Base-by-base conservation (phyloP, 2,888 invertebrate species). In the Agonopterix arenella region DNA sequence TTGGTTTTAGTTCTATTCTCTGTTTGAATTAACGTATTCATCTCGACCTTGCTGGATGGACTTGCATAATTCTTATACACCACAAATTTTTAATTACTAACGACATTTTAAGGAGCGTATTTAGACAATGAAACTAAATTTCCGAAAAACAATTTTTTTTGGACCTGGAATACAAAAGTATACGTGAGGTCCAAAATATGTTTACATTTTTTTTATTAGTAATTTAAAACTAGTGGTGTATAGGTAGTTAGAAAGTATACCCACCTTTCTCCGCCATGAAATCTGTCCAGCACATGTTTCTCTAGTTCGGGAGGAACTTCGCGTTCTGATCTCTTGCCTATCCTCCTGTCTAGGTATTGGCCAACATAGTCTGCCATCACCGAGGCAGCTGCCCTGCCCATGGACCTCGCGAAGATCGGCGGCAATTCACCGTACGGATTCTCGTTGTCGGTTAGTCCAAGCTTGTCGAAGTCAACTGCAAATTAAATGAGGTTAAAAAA, bases 401-500 rank as follows among this genome's bases (percentile, higher is more conserved):
- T 93, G 4, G 94, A 94, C 55, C 95, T 85, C 1, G 93, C 93
- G 59, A 96, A 90, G 4, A 95, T 85, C 0, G 95, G 93, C 0
- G 96, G 95, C 50, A 96, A 77, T 44, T 93, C 93, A 11, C 96
- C 96, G 67, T 95, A 93, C 0, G 96, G 96, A 81, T 96, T 96
- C 72, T 96, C 95, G 72, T 96, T 96, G 72, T 96, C 96, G n/a
- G 96, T 96, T 61, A 96, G 76, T 10, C 96, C 96, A 58, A 96
- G 81, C 75, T 95, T 94, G 78, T 95, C 95, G 73, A 96, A 96
- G 70, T 96, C 95, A 76, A 96, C 96, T 96, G 88, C 40, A 75
- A 40, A 40, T 40, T n/a, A 28, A 7, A 28, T 18, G 18, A 3
- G 18, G 18, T 18, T 18, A 28, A 7, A 28, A 28, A 2, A 28